Evolutionary conservation across 1,140 invertebrate genomes (phyloP).

Genomic region (Ridgeia piscesae): DNA sequence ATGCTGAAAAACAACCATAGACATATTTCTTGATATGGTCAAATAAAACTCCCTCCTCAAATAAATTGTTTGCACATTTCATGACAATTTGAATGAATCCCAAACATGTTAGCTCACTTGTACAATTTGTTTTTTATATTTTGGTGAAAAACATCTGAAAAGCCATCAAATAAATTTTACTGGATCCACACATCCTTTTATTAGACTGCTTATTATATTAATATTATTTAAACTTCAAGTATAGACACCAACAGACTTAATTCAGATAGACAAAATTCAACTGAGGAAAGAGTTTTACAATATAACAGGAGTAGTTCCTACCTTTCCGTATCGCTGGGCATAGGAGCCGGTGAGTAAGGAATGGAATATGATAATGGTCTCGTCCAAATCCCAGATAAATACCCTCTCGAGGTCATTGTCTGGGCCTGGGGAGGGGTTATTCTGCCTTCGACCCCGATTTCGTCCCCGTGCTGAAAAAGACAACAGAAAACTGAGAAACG

Average conservation of each 20-base stretch:
- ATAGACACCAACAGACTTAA: background rate
- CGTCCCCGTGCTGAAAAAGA: constrained; percentile 26
- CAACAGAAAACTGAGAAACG: background rate
- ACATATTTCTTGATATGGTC: background rate
- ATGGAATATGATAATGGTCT: constrained; percentile 97
- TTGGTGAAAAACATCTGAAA: too few species aligned
- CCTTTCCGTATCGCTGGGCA: constrained; percentile 85
- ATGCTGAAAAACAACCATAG: background rate
- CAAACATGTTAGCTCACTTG: too few species aligned
- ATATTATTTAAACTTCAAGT: background rate
- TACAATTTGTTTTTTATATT: too few species aligned
- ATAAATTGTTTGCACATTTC: too few species aligned
- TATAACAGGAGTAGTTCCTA: constrained; percentile 47
- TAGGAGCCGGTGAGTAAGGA: constrained; percentile 87
- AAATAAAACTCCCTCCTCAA: too few species aligned
- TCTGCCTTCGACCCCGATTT: constrained; percentile 56
- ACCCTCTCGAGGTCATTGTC: constrained; percentile 84
- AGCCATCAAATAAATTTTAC: background rate
- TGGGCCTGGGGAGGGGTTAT: constrained; percentile 67
- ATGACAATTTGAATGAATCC: too few species aligned
- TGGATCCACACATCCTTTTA: too few species aligned
- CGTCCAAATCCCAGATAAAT: constrained; percentile 98
- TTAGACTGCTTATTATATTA: too few species aligned
- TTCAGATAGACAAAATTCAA: background rate
- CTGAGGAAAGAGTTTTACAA: background rate